A percentile compares a stretch with the other conserved stretches of the same genome.
Evolutionary conservation across 1,140 invertebrate species (phyloP).

Genomic region (Hydropsyche tenuis): DNA sequence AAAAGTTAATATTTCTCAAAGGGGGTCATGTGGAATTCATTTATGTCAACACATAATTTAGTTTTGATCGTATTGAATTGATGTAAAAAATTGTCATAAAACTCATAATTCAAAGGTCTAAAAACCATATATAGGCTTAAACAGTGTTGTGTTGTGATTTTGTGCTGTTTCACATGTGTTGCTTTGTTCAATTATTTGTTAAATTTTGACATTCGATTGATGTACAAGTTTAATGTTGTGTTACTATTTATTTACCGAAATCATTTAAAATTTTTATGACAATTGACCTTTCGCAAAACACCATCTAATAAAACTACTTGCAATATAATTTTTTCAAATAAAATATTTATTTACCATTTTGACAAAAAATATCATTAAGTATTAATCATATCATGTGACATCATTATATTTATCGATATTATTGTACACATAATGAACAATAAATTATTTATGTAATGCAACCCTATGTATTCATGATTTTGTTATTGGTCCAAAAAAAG

Average conservation of each 20-base stretch:
- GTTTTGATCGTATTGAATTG: no score
- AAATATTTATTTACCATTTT: no score
- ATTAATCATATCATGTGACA: constrained; percentile 10
- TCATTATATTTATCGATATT: constrained; percentile 5
- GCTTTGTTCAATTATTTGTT: constrained; percentile 15
- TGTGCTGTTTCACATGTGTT: constrained; percentile 29
- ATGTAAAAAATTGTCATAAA: no score
- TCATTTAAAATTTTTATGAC: neutral
- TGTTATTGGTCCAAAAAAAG: no score
- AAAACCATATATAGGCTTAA: neutral
- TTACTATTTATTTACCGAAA: neutral
- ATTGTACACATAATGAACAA: constrained; percentile 8
- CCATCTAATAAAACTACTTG: no score
- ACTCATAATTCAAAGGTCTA: no score
- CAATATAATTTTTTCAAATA: no score
- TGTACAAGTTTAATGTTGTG: constrained; percentile 7
- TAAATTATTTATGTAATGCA: constrained; percentile 6
- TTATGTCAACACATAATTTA: no score
- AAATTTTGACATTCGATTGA: neutral
- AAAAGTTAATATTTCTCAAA: no score
- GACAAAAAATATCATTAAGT: neutral
- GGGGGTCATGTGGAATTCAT: no score
- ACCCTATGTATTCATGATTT: neutral
- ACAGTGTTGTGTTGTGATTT: constrained; percentile 32
- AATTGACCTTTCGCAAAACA: neutral